Percentiles rank a stretch among this genome's conserved stretches.
phyloP scores from a whole-genome alignment of 2,797 vertebrate genomes.

The Galago senegalensis region DNA sequence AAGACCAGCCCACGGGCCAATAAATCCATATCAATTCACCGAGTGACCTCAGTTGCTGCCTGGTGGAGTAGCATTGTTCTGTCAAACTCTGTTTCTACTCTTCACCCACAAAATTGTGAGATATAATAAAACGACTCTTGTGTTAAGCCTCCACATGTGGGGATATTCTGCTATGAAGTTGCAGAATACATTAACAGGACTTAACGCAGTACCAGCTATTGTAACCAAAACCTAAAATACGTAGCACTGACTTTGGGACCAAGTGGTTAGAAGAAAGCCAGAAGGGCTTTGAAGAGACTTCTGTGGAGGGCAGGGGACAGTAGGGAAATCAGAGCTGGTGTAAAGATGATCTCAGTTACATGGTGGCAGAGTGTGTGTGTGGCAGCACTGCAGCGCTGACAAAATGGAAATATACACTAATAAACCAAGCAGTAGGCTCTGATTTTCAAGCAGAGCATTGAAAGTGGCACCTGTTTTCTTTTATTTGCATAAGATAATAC shows the following conservation, averaged over 20 bases:
- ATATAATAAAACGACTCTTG: background rate
- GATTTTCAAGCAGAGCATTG: background rate
- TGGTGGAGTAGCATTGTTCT: background rate
- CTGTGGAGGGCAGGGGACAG: background rate
- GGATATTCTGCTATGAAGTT: background rate
- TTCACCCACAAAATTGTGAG: background rate
- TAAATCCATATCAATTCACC: background rate
- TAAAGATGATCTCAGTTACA: background rate
- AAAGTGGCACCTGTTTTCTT: background rate
- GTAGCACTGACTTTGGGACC: background rate
- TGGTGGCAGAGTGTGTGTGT: background rate
- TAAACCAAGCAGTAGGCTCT: background rate
- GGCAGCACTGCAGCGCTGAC: too few species aligned
- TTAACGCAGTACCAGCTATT: background rate
- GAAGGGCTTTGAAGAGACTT: background rate
- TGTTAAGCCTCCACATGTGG: background rate
- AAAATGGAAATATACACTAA: background rate
- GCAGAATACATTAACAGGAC: background rate
- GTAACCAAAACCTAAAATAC: background rate
- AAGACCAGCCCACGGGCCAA: background rate
- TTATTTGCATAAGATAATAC: background rate
- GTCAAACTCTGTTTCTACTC: background rate
- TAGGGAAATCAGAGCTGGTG: background rate
- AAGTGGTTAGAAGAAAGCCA: background rate
- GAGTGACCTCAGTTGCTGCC: background rate